Base-by-base conservation (phyloP, 2,113 vertebrate genomes). In the Pluvianellus socialis region DNA sequence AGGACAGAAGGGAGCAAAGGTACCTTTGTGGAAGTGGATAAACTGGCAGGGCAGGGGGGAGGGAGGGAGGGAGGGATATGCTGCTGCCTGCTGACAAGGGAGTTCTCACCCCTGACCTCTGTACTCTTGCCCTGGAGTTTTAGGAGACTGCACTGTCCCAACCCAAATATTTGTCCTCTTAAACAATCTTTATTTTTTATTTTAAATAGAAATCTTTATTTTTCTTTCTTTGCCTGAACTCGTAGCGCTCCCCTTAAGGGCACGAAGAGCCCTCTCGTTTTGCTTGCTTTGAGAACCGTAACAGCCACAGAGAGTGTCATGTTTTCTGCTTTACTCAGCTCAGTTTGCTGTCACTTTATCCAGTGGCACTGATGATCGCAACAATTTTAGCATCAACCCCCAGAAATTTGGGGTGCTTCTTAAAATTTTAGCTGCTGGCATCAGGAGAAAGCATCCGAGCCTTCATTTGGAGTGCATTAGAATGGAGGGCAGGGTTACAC, bases 111-210 rank as follows among this genome's bases (percentile, higher is more conserved):
- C 75, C 40, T 50, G 85, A 96, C 85, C 96, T 94, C 96, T 90
- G 94, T 82, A 87, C 96, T 82, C 71, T 82, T 68, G 74, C 70
- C n/a, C 65, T 35, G n/a, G 70, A 79, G 62, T 55, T 79, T 67
- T 38, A 56, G 81, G 56, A 94, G 77, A 56, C 26, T 35, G 44
- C 52, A 8, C 40, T 28, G 49, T 61, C 84, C 84, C 96, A 96
- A 52, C 19, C 65, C 61, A 96, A 96, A 93, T 96, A 95, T 96
- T 97, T 95, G 84, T 21, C 76, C 80, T 91, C 84, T 91, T 65
- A 61, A 93, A 90, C 79, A 87, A n/a, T 17, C 79, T 38, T 86
- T 92, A 23, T 65, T 94, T 95, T 81, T 88, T 59, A 56, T 90
- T 92, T 94, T 58, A 73, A 79, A 79, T 35, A 79, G 12, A 59